Evolutionary conservation across 2,888 invertebrate species (phyloP).

Genomic region (Acleris literana): DNA sequence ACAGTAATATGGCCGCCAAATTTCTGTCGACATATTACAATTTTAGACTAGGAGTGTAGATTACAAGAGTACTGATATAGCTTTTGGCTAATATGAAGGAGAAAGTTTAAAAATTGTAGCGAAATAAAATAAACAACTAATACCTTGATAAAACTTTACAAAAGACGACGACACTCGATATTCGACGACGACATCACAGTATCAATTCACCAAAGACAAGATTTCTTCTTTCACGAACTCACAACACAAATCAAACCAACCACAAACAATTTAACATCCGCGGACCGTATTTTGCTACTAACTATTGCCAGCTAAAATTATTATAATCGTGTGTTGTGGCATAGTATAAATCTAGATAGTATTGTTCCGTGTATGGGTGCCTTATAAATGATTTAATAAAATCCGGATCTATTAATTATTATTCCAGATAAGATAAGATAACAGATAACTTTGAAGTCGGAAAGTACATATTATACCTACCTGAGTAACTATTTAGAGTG

Average conservation of each 20-base stretch:
- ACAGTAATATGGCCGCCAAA: slow-evolving; percentile 77
- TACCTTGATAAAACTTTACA: slow-evolving; percentile 81
- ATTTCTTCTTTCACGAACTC: slow-evolving; percentile 13
- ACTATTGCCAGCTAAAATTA: neutral
- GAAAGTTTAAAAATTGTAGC: slow-evolving; percentile 11
- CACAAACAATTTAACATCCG: slow-evolving; percentile 19
- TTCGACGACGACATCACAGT: slow-evolving; percentile 80
- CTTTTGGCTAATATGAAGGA: neutral
- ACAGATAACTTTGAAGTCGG: too few relatives aligned
- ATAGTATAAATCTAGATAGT: too few relatives aligned
- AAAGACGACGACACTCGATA: slow-evolving; percentile 80
- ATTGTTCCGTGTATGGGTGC: too few relatives aligned
- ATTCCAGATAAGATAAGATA: too few relatives aligned
- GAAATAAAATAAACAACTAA: slow-evolving; percentile 46
- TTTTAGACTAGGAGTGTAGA: slow-evolving; percentile 33
- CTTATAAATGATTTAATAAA: too few relatives aligned
- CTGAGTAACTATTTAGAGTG: too few relatives aligned
- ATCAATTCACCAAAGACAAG: slow-evolving; percentile 47
- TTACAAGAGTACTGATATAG: slow-evolving; percentile 36
- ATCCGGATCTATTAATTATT: too few relatives aligned
- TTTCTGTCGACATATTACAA: slow-evolving; percentile 31
- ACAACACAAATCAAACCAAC: slow-evolving; percentile 19
- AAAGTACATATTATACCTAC: too few relatives aligned
- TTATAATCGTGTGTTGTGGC: too few relatives aligned
- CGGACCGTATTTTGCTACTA: neutral